A percentile compares a stretch with the other conserved stretches of the same genome.
phyloP scores from a whole-genome alignment of 2,113 vertebrate genomes.

The Scortum barcoo region DNA sequence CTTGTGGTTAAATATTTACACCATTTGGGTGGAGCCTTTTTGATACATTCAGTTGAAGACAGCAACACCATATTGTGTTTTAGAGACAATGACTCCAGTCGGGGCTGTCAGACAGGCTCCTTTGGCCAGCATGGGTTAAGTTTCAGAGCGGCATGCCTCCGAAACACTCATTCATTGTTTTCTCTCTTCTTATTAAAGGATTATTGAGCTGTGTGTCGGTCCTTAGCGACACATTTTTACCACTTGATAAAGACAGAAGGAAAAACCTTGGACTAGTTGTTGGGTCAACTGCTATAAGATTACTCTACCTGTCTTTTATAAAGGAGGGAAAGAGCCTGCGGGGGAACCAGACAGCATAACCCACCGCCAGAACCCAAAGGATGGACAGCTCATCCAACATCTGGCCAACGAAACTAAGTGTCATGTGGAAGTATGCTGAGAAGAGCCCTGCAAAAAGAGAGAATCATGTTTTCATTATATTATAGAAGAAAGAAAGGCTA shows the following conservation, averaged over 20 bases:
- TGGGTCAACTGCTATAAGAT: not conserved
- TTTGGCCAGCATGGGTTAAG: constrained; percentile 13
- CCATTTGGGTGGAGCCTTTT: constrained; percentile 23
- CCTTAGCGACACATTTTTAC: not conserved
- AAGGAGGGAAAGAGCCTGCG: constrained; percentile 87
- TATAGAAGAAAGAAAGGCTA: too few species aligned
- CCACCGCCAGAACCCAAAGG: constrained; percentile 89
- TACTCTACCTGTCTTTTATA: constrained; percentile 88
- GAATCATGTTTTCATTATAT: not conserved
- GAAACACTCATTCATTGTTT: constrained; percentile 41
- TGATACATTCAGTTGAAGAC: constrained; percentile 36
- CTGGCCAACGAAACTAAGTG: constrained; percentile 94
- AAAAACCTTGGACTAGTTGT: not conserved
- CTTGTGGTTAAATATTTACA: constrained; percentile 75
- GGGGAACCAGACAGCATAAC: constrained; percentile 92
- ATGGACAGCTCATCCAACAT: constrained; percentile 96
- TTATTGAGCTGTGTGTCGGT: not conserved
- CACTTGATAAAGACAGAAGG: not conserved
- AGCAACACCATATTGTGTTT: not conserved
- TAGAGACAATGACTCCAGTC: constrained; percentile 23
- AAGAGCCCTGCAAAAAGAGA: constrained; percentile 85
- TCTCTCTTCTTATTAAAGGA: constrained; percentile 20
- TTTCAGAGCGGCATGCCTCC: constrained; percentile 38
- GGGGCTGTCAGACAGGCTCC: constrained; percentile 44
- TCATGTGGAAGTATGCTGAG: constrained; percentile 96